Base-by-base conservation (phyloP, 2,113 vertebrate species). In the Eurystomus gularis region DNA sequence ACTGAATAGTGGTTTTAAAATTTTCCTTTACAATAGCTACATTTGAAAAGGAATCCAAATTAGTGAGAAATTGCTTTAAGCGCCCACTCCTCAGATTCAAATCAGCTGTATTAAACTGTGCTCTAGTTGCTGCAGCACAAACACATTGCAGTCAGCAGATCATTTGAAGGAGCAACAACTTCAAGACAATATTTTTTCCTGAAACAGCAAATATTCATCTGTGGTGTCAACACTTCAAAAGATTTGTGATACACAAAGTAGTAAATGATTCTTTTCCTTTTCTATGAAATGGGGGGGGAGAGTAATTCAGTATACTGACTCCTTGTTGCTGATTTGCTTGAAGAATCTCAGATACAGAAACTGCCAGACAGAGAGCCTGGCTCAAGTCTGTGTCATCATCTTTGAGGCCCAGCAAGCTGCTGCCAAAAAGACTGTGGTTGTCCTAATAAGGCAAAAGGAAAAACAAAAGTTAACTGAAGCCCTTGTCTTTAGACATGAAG, bases 251-350 rank as follows among this genome's bases (percentile, higher is more conserved):
- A 51, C 19, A 79, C 5, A 21, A 51, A 79, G 12, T 10, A 54
- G 33, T 51, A 55, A 68, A 33, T 8, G 25, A 90, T 70, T 70
- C 35, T 70, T 57, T 70, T 70, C 37, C 25, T 82, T 85, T 92
- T 57, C 54, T 72, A 28, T 28, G 58, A 37, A 40, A 33, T 0
- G 13, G 9, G 15, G 5, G 28, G 35, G 21, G 48, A 61, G 46
- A 44, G 10, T 54, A 87, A 68, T 58, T 24, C 44, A 51, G 18
- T 69, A 89, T 91, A 97, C 98, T 98, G 78, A 99, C 99, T 98
- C 98, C 98, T 96, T 99, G 99, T 33, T 98, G 98, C 97, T 99
- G 99, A 98, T 99, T 99, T 94, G 99, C 99, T 98, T 99, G 99
- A 93, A 99, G 98, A 90, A 99, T 99, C 96, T 99, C 99, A 10